A percentile compares a stretch with the other conserved stretches of the same genome.
These are phyloP conservation scores for Philypnodon macrostomus DNA, from an alignment of 2,797 vertebrate species.

Conservation along the genomic window DNA sequence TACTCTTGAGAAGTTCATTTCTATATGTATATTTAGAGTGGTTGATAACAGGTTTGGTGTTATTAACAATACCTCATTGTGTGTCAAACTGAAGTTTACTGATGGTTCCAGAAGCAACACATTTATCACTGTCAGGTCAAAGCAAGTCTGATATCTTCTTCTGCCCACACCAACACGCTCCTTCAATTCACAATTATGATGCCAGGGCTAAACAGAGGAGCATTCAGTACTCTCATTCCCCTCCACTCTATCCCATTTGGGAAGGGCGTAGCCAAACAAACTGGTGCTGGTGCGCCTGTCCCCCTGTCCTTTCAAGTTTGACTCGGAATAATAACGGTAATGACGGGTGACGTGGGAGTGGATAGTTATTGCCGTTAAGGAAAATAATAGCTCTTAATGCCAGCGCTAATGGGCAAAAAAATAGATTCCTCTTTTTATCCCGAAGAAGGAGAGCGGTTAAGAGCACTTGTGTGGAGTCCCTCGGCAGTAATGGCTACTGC, in stretches of 20 bases:
- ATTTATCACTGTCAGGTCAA: slow-evolving; percentile 40
- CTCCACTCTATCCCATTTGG: slow-evolving; percentile 17
- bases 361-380: slow-evolving; percentile 56
- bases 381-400: slow-evolving; percentile 75
- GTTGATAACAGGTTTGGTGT: too few species aligned
- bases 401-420: slow-evolving; percentile 72
- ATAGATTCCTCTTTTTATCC: slow-evolving; percentile 58
- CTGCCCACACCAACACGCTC: slow-evolving; percentile 33
- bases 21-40: too few species aligned
- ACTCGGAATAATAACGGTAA: slow-evolving; percentile 68
- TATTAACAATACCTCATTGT: too few species aligned
- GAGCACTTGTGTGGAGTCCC: slow-evolving; percentile 55
- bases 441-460: slow-evolving; percentile 59
- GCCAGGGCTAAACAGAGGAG: slow-evolving; percentile 31
- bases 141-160: slow-evolving; percentile 29
- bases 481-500: slow-evolving; percentile 34
- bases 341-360: slow-evolving; percentile 58
- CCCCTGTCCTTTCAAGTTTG: slow-evolving; percentile 67
- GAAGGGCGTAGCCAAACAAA: slow-evolving; percentile 52
- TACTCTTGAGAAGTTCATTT: too few species aligned
- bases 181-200: too few species aligned
- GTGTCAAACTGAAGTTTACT: too few species aligned
- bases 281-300: slow-evolving; percentile 28
- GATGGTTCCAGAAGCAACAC: too few species aligned
- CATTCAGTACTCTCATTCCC: slow-evolving; percentile 12